phyloP scores from a whole-genome alignment of 2,888 invertebrate genomes.

The Hololepta plana region DNA sequence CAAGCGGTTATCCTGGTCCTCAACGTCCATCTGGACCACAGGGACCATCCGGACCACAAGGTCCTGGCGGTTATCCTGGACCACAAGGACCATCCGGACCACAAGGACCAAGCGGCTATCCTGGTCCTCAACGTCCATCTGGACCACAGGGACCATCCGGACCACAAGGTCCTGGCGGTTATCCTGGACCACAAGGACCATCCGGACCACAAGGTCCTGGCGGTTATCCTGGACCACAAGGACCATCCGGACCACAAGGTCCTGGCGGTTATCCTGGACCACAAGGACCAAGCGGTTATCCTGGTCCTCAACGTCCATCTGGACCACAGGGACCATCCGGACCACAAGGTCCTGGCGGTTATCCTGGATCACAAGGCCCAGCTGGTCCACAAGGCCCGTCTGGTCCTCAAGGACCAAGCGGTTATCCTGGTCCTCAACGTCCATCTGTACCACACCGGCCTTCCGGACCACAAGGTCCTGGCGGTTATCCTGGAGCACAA shows the following conservation, averaged over 20 bases:
- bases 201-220: too few relatives aligned
- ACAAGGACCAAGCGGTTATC: slow-evolving; percentile 5
- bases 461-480: slow-evolving; percentile 11
- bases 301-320: slow-evolving; percentile 5
- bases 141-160: slow-evolving; percentile 9
- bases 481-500: slow-evolving; percentile 16
- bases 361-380: slow-evolving; percentile 16
- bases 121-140: slow-evolving; percentile 6
- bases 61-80: slow-evolving; percentile 7
- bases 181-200: slow-evolving; percentile 21
- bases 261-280: slow-evolving; percentile 17
- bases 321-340: neutral
- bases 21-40: too few relatives aligned
- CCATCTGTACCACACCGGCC: slow-evolving; percentile 2
- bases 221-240: neutral
- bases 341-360: slow-evolving; percentile 19
- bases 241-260: slow-evolving; percentile 12
- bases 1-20: too few relatives aligned
- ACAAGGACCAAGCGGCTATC: too few relatives aligned
- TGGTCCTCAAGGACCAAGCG: slow-evolving; percentile 7
- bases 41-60: slow-evolving; percentile 6
- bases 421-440: slow-evolving; percentile 4
- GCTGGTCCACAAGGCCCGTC: slow-evolving; percentile 12
- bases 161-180: slow-evolving; percentile 14
- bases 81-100: slow-evolving; percentile 10